These are phyloP conservation scores for Trissoscelio sp. DNA, from an alignment of 2,888 invertebrate genomes.

Conservation along the genomic window DNA sequence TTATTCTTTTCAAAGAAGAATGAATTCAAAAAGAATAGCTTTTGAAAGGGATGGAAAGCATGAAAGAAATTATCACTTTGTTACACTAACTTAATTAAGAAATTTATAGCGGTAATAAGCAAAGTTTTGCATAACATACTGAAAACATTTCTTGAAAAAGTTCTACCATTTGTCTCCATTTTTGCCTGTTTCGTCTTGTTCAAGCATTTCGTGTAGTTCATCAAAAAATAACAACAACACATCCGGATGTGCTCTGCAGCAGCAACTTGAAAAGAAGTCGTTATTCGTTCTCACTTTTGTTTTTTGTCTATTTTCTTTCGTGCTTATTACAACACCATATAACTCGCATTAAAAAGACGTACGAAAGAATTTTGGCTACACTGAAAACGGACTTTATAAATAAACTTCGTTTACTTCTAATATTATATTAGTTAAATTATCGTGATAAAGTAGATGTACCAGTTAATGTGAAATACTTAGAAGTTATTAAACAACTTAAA, in stretches of 20 bases:
- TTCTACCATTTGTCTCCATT: slow-evolving; percentile 16
- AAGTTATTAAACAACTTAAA: too few species aligned
- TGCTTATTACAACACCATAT: slow-evolving; percentile 14
- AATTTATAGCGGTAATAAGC: slow-evolving; percentile 15
- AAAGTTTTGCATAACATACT: slow-evolving; percentile 23
- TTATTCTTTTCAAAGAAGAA: too few species aligned
- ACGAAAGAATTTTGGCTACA: not conserved
- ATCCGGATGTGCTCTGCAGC: not conserved
- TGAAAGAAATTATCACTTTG: not conserved
- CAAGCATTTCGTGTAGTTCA: slow-evolving; percentile 30
- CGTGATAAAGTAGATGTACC: too few species aligned
- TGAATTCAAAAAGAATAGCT: too few species aligned
- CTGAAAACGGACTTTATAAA: too few species aligned
- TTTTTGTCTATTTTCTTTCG: slow-evolving; percentile 12
- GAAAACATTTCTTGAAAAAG: slow-evolving; percentile 16
- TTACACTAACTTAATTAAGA: not conserved
- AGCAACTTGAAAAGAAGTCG: slow-evolving; percentile 3
- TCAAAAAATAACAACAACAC: slow-evolving; percentile 29
- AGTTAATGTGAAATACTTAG: too few species aligned
- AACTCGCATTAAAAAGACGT: slow-evolving; percentile 15
- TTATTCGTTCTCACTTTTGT: slow-evolving; percentile 17
- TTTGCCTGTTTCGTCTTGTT: slow-evolving; percentile 25
- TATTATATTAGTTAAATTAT: too few species aligned
- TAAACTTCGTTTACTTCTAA: too few species aligned
- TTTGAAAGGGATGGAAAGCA: too few species aligned